Percentiles rank a stretch among this genome's conserved stretches.
Conservation (phyloP, 2,797 vertebrate genomes). For the Pteronotus mesoamericanus region DNA sequence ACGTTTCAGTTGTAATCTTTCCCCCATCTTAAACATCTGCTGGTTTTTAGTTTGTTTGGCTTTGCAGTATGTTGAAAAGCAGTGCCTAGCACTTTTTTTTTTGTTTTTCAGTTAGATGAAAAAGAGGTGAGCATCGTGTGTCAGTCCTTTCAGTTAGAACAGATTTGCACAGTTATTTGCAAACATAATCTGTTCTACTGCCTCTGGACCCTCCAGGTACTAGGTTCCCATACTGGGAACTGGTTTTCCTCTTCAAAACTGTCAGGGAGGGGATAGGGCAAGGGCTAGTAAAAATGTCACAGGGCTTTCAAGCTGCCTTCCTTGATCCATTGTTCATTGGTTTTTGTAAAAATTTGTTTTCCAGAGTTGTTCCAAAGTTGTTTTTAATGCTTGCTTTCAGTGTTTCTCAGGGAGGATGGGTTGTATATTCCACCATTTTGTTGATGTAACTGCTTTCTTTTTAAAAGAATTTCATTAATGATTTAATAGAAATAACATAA, state of each 20-base stretch:
- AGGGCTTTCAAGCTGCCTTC: neutral
- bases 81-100: neutral
- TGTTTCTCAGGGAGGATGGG: neutral
- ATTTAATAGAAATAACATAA: conserved; percentile 1
- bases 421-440: neutral
- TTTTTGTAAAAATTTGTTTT: neutral
- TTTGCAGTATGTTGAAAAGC: neutral
- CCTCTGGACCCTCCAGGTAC: neutral
- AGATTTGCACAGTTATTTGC: neutral
- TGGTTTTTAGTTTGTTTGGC: neutral
- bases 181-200: neutral
- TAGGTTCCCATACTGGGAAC: neutral
- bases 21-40: neutral
- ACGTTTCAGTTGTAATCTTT: neutral
- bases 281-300: neutral
- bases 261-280: neutral
- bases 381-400: neutral
- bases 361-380: neutral
- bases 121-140: neutral
- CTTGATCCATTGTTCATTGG: neutral
- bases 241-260: neutral
- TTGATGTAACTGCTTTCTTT: neutral
- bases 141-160: neutral
- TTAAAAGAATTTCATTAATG: neutral
- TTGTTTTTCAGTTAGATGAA: neutral